phyloP scores from a whole-genome alignment of 2,797 vertebrate genomes.

The Pseudomugil tenellus region DNA sequence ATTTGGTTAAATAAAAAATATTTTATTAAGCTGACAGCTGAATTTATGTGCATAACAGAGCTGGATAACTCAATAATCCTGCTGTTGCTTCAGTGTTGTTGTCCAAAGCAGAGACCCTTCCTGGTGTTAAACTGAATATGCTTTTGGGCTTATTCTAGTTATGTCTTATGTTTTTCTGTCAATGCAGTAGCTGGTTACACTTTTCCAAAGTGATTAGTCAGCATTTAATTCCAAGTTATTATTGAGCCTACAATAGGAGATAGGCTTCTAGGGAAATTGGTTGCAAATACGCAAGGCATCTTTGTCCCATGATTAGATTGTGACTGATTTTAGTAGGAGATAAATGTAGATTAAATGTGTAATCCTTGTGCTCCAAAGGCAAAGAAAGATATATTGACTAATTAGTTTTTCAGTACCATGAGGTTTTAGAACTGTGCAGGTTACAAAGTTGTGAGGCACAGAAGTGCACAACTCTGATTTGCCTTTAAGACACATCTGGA shows the following conservation, averaged over 20 bases:
- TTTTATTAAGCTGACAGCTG: too few species aligned
- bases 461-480: constrained; percentile 24
- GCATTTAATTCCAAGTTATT: constrained; percentile 46
- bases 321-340: constrained; percentile 70
- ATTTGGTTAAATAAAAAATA: too few species aligned
- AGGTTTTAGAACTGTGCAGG: constrained; percentile 49
- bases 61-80: too few species aligned
- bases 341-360: constrained; percentile 72
- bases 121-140: constrained; percentile 2
- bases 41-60: too few species aligned
- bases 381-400: constrained; percentile 51
- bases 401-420: constrained; percentile 52
- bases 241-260: constrained; percentile 29
- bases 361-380: constrained; percentile 67
- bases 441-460: constrained; percentile 44
- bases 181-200: constrained; percentile 5
- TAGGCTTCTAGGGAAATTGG: constrained; percentile 35
- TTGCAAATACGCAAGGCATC: constrained; percentile 38
- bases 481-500: constrained; percentile 41
- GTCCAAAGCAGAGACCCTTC: background rate
- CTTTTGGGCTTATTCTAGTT: constrained; percentile 1
- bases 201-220: constrained; percentile 47
- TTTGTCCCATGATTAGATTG: constrained; percentile 63
- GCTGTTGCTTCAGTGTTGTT: background rate
- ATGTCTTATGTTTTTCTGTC: background rate